phyloP scores from a whole-genome alignment of 2,113 vertebrate species.

The Chaetorhynchus papuensis region DNA sequence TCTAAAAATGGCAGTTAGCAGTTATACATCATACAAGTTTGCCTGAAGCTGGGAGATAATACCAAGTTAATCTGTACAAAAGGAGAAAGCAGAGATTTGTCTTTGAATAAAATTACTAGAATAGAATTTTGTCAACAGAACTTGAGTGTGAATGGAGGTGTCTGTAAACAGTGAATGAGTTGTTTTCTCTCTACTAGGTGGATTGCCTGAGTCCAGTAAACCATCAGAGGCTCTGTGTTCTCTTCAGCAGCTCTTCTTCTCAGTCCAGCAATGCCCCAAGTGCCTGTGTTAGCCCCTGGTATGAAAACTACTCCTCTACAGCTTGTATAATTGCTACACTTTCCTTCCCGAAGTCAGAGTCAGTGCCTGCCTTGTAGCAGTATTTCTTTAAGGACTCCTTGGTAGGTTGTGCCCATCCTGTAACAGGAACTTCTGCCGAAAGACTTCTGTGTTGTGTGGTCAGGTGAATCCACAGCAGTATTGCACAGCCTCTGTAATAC shows the following conservation, averaged over 20 bases:
- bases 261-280: conserved; percentile 96
- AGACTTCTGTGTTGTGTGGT: background rate
- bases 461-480: background rate
- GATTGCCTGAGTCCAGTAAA: conserved; percentile 91
- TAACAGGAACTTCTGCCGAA: background rate
- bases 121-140: background rate
- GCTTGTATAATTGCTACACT: background rate
- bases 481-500: background rate
- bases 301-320: conserved; percentile 21
- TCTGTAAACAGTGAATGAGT: background rate
- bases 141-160: background rate
- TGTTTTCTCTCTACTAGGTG: conserved; percentile 74
- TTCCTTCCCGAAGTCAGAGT: background rate
- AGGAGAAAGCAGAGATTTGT: background rate
- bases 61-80: background rate
- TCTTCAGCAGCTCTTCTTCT: conserved; percentile 95
- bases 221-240: conserved; percentile 94
- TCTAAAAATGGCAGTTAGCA: background rate
- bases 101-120: background rate
- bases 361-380: background rate
- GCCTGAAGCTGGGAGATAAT: background rate
- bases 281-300: conserved; percentile 98
- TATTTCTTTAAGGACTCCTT: background rate
- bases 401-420: background rate
- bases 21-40: background rate